These are phyloP conservation scores for Solenopsis invicta DNA, from an alignment of 1,140 invertebrate genomes.

Conservation along the genomic window DNA sequence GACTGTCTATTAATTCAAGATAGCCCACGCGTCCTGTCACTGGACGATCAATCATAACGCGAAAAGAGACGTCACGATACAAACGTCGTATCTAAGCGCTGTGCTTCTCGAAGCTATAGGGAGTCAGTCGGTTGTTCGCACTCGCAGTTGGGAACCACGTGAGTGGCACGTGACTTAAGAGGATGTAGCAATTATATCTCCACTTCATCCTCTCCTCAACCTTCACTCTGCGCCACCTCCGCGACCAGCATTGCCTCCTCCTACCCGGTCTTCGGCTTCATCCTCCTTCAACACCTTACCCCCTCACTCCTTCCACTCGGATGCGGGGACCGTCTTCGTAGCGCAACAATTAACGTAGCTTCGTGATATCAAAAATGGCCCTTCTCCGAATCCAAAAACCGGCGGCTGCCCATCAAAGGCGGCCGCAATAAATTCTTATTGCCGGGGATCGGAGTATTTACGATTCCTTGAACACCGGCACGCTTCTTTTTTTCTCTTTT, in stretches of 20 bases:
- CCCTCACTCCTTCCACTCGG: neutral
- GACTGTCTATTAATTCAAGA: conserved; percentile 49
- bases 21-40: conserved; percentile 46
- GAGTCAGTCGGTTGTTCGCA: conserved; percentile 67
- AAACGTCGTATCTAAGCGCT: conserved; percentile 71
- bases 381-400: conserved; percentile 83
- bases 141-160: conserved; percentile 82
- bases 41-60: conserved; percentile 67
- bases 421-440: conserved; percentile 85
- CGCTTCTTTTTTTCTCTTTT: neutral
- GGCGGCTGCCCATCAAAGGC: conserved; percentile 81
- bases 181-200: conserved; percentile 84
- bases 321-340: conserved; percentile 57
- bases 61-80: conserved; percentile 70
- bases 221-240: conserved; percentile 64
- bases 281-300: conserved; percentile 62
- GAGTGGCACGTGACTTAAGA: conserved; percentile 85
- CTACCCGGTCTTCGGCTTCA: conserved; percentile 42
- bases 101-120: conserved; percentile 64
- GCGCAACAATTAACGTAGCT: conserved; percentile 82
- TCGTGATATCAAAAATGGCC: conserved; percentile 84
- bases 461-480: conserved; percentile 78
- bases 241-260: conserved; percentile 58
- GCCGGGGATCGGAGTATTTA: conserved; percentile 71
- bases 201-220: conserved; percentile 70